Base-by-base conservation (phyloP, 2,113 vertebrate species). In the Smithornis capensis region DNA sequence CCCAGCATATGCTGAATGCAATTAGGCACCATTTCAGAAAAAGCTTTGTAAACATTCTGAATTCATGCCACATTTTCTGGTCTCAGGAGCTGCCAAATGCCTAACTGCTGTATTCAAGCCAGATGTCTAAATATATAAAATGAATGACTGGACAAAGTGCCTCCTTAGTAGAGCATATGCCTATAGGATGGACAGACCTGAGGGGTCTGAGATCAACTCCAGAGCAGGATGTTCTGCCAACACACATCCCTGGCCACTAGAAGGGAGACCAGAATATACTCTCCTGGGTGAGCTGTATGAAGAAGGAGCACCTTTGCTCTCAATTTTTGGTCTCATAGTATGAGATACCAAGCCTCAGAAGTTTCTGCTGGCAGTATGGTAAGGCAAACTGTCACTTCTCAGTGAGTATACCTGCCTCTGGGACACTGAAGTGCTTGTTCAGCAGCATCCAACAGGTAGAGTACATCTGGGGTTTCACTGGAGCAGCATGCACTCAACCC, bases 81-180 rank as follows among this genome's bases (percentile, higher is more conserved):
- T 89, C 56, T 90, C 81, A 63, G 74, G 92, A 91, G 89, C 95
- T 95, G 55, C 94, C 88, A 94, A 97, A 71, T 97, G 75, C 93
- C 87, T 94, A 83, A 84, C 94, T 68, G 84, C 73, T 82, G 27
- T 77, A 35, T 82, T 87, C 73, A 59, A 92, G 86, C 85, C 87
- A 91, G 91, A 94, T 92, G 87, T 91, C 78, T 96, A 96, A 97
- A 96, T 96, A 89, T 96, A 96, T 97, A 71, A 97, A 95, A 95
- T 81, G 83, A 93, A 91, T 92, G 81, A 77, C 55, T 95, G 87
- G 96, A 88, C 79, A 92, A 87, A 96, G 74, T 90, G 87, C 37
- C 47, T 95, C 77, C 79, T 86, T 92, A 65, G 89, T 44, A 35
- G 49, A 92, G 52, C 90, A 65, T 93, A 92, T 95, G 90, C 84